phyloP scores from a whole-genome alignment of 2,113 vertebrate genomes.

The Eurystomus gularis region DNA sequence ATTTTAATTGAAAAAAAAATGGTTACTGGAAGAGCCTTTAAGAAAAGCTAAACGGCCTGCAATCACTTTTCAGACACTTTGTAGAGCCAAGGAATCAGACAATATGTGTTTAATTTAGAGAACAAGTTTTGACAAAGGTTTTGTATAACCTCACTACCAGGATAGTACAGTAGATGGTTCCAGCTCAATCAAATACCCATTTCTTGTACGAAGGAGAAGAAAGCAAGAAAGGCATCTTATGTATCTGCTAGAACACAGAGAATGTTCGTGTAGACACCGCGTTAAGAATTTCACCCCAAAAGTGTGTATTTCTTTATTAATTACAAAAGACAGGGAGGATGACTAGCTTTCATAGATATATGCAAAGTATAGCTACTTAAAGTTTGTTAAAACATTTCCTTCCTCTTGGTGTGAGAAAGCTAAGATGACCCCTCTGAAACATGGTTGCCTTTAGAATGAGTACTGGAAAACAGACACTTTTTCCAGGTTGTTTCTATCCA shows the following conservation, averaged over 20 bases:
- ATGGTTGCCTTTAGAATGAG: neutral
- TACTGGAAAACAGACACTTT: neutral
- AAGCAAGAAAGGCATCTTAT: neutral
- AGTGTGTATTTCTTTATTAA: neutral
- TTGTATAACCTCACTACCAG: neutral
- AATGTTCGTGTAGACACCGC: rapidly evolving
- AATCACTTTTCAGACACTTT: neutral
- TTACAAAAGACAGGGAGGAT: neutral
- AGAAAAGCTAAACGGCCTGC: neutral
- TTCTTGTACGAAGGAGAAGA: neutral
- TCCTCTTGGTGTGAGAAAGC: neutral
- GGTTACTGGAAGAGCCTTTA: neutral
- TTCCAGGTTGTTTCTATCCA: neutral
- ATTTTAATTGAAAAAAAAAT: neutral
- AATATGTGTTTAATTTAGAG: neutral
- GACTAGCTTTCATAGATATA: neutral
- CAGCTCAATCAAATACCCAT: neutral
- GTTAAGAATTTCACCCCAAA: neutral
- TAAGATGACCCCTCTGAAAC: neutral
- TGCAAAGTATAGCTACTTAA: neutral
- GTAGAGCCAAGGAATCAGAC: neutral
- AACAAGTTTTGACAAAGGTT: neutral
- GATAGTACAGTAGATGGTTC: neutral
- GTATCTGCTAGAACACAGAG: neutral
- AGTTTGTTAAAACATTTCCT: neutral